Evolutionary conservation across 2,888 invertebrate species (phyloP).

Genomic region (Phengaris arion): DNA sequence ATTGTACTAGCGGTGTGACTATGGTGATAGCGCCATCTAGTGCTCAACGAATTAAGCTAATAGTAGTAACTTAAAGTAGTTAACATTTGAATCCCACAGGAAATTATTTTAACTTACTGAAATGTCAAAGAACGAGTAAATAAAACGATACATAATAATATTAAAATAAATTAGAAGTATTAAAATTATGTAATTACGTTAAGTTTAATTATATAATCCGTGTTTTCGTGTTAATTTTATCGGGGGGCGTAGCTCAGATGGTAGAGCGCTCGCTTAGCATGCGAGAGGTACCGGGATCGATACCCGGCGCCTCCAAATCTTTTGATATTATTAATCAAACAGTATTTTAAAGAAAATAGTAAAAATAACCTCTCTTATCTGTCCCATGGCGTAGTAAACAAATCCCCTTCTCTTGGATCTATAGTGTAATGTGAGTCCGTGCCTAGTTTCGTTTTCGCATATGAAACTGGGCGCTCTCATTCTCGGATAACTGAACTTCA

Average conservation of each 20-base stretch:
- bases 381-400: constrained; percentile 98
- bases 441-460: constrained; percentile 95
- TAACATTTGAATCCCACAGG: not conserved
- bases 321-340: not conserved
- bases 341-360: not conserved
- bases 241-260: constrained; percentile 78
- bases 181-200: not conserved
- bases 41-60: not conserved
- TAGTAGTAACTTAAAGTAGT: no score
- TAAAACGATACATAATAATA: not conserved
- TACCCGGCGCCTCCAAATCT: constrained; percentile 52
- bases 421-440: constrained; percentile 95
- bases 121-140: no score
- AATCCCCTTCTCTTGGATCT: constrained; percentile 95
- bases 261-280: constrained; percentile 80
- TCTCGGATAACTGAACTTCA: constrained; percentile 95
- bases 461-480: constrained; percentile 97
- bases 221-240: not conserved
- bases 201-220: not conserved
- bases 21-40: constrained; percentile 26
- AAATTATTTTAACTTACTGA: not conserved
- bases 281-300: constrained; percentile 78
- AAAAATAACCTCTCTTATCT: constrained; percentile 88
- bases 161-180: not conserved
- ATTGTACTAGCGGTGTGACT: not conserved